Percentiles rank a stretch among this genome's conserved stretches.
phyloP scores from a whole-genome alignment of 2,888 invertebrate genomes.

The Drosophila histrio region DNA sequence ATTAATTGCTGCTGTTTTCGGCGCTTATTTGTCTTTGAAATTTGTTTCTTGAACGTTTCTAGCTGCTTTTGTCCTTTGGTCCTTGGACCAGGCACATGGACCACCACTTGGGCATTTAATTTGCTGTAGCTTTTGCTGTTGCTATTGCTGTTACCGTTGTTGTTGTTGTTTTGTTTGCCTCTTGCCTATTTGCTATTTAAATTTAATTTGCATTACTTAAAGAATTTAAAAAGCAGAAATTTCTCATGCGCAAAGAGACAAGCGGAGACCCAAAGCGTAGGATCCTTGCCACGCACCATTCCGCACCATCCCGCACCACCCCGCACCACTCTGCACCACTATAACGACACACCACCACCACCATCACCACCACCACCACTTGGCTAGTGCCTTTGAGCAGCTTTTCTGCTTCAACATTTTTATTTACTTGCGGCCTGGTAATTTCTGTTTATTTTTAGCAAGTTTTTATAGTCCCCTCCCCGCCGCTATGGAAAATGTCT shows the following conservation, averaged over 20 bases:
- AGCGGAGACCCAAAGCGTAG: constrained; percentile 21
- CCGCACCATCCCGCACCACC: background rate
- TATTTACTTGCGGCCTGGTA: constrained; percentile 73
- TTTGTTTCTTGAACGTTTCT: constrained; percentile 71
- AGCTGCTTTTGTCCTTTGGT: constrained; percentile 18
- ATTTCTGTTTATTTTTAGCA: constrained; percentile 77
- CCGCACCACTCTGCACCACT: background rate
- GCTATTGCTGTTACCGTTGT: background rate
- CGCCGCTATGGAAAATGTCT: constrained; percentile 42
- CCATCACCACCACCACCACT: too few relatives aligned
- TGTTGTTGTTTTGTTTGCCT: constrained; percentile 57
- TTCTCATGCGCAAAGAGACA: constrained; percentile 69
- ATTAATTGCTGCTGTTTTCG: constrained; percentile 80
- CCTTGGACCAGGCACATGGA: constrained; percentile 14
- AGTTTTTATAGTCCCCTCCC: constrained; percentile 56
- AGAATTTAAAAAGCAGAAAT: constrained; percentile 77
- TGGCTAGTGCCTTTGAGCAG: constrained; percentile 68
- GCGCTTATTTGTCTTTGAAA: constrained; percentile 81
- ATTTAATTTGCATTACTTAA: constrained; percentile 80
- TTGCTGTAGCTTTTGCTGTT: constrained; percentile 38
- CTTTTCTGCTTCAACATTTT: constrained; percentile 76
- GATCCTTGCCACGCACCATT: constrained; percentile 17
- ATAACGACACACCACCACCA: background rate
- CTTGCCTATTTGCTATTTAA: constrained; percentile 78
- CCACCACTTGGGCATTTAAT: constrained; percentile 58